phyloP scores from a whole-genome alignment of 2,888 invertebrate species.

The Halocaridina rubra region DNA sequence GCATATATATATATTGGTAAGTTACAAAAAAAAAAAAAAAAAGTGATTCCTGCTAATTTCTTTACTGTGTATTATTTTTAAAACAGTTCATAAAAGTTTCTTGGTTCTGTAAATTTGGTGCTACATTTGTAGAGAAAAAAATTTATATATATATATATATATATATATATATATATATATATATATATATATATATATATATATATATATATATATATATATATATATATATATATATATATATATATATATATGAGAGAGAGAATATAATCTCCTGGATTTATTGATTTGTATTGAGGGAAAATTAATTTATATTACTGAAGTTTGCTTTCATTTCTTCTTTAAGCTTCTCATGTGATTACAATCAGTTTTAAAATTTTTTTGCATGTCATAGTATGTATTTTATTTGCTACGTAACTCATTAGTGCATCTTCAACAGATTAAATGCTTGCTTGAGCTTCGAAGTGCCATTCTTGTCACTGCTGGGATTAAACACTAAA shows the following conservation, averaged over 20 bases:
- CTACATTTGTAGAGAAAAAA: not conserved
- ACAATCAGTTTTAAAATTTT: too few species aligned
- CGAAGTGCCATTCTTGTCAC: too few species aligned
- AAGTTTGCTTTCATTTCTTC: too few species aligned
- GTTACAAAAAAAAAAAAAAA: not conserved
- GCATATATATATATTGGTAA: not conserved
- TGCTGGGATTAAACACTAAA: too few species aligned
- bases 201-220: not conserved
- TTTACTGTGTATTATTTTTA: not conserved
- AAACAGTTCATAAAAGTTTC: not conserved
- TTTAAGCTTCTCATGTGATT: too few species aligned
- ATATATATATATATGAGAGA: conserved; percentile 2
- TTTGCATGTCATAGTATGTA: too few species aligned
- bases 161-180: not conserved
- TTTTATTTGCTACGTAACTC: too few species aligned
- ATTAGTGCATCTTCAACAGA: too few species aligned
- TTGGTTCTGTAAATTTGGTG: not conserved
- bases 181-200: not conserved
- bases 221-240: not conserved
- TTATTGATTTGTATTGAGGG: too few species aligned
- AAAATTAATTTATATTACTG: too few species aligned
- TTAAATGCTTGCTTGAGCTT: too few species aligned
- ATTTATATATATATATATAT: not conserved
- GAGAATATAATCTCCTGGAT: not conserved
- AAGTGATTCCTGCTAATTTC: not conserved